Base-by-base conservation (phyloP, 1,140 invertebrate species). In the Formica selysi region DNA sequence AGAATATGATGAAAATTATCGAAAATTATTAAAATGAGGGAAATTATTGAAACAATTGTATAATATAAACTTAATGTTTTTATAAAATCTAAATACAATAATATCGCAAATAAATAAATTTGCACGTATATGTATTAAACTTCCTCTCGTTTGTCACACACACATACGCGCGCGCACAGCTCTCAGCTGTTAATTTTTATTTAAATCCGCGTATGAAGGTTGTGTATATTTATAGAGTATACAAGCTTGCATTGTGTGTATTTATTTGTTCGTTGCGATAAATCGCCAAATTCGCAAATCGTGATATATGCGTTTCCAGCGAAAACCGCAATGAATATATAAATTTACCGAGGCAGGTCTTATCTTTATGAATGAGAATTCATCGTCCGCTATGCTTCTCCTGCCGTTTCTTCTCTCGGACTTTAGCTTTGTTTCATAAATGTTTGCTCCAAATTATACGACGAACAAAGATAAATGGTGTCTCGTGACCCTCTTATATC, bases 281-380 rank as follows among this genome's bases (percentile, higher is more conserved):
- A 80, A 83, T 83, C 57, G 29, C 68, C 79, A 83, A 83, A 83
- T 83, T 83, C 79, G 68, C 13, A 83, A 83, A 83, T 54, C 79
- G 38, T 83, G 38, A 83, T 74, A 83, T 74, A 74, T 54, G 68
- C 7, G 38, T 61, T 83, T 61, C 36, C 54, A 59, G 54, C 68
- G 38, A 61, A 74, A 83, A 83, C 51, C 79, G 26, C 68, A 32
- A 29, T 22, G 76, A 84, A 89, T 87, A 76, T 76, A 86, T 84
- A 79, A 48, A 67, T 68, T 81, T 83, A 51, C 61, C 4, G 70
- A 57, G 73, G 32, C 32, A 22, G 36, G 61, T 68, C 61, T 71
- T 87, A 87, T 83, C 79, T 83, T 61, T 74, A 74, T 74, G 79
- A 83, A 83, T 83, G 79, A 74, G 68, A 70, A 83, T 83, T 83